A percentile compares a stretch with the other conserved stretches of the same genome.
Evolutionary conservation across 2,113 vertebrate genomes (phyloP).

Genomic region (Colaptes auratus): DNA sequence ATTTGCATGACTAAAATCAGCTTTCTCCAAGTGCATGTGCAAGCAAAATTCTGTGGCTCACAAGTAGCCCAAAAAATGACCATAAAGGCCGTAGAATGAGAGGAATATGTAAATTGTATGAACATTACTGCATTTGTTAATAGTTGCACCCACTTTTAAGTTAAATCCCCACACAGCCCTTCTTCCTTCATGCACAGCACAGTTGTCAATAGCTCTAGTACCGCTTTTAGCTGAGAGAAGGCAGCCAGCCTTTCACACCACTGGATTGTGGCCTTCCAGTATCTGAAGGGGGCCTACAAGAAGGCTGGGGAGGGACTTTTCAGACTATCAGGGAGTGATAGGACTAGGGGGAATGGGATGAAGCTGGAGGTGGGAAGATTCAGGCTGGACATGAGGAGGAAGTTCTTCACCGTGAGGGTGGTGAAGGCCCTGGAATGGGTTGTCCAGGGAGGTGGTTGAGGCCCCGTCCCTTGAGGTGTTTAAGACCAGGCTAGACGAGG

Average conservation of each 20-base stretch:
- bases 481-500: too few relatives aligned
- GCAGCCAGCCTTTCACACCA: not conserved
- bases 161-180: not conserved
- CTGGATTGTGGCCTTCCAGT: too few relatives aligned
- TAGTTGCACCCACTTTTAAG: not conserved
- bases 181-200: not conserved
- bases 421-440: too few relatives aligned
- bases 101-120: not conserved
- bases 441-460: too few relatives aligned
- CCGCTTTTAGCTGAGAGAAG: not conserved
- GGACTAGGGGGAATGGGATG: too few relatives aligned
- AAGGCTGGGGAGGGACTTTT: too few relatives aligned
- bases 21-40: not conserved
- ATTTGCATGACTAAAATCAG: not conserved
- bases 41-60: not conserved
- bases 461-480: too few relatives aligned
- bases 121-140: not conserved
- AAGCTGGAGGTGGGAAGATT: too few relatives aligned
- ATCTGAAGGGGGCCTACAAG: too few relatives aligned
- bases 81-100: not conserved
- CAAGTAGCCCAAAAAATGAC: not conserved
- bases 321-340: too few relatives aligned
- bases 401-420: too few relatives aligned
- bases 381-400: too few relatives aligned
- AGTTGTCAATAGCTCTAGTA: not conserved